Evolutionary conservation across 2,888 invertebrate species (phyloP).

Genomic region (Seira musarum): DNA sequence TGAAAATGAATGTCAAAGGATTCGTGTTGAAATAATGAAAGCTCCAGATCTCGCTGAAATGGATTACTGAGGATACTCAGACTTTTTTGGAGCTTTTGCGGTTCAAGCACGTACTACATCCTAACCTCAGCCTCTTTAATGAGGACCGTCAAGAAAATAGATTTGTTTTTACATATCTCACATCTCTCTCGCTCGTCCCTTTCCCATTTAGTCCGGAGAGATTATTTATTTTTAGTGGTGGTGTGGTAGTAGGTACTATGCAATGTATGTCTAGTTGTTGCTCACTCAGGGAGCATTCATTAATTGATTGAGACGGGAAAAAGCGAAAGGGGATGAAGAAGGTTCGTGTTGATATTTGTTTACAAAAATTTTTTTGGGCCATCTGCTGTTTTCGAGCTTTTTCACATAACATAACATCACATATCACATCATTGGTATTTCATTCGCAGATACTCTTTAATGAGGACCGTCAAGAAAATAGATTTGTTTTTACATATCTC

Average conservation of each 20-base stretch:
- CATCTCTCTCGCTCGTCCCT: background rate
- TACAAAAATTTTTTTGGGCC: conserved; percentile 28
- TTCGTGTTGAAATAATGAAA: conserved; percentile 28
- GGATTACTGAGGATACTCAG: conserved; percentile 42
- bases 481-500: background rate
- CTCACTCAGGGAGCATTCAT: too few species aligned
- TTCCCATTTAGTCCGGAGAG: conserved; percentile 15
- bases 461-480: too few species aligned
- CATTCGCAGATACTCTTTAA: too few species aligned
- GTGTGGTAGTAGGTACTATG: too few species aligned
- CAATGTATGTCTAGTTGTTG: too few species aligned
- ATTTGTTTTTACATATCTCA: background rate
- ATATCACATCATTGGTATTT: too few species aligned
- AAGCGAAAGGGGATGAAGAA: background rate
- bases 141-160: too few species aligned
- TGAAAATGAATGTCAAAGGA: background rate
- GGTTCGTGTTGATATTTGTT: conserved; percentile 9
- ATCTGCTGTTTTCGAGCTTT: conserved; percentile 25
- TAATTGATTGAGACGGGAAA: conserved; percentile 9
- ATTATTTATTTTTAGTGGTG: conserved; percentile 29
- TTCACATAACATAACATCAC: too few species aligned
- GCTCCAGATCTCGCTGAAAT: conserved; percentile 36
- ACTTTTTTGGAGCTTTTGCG: conserved; percentile 35
- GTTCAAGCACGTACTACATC: conserved; percentile 34
- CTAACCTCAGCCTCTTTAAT: background rate